Evolutionary conservation across 2,797 vertebrate species (phyloP).

Genomic region (Paramormyrops hopkinsi): DNA sequence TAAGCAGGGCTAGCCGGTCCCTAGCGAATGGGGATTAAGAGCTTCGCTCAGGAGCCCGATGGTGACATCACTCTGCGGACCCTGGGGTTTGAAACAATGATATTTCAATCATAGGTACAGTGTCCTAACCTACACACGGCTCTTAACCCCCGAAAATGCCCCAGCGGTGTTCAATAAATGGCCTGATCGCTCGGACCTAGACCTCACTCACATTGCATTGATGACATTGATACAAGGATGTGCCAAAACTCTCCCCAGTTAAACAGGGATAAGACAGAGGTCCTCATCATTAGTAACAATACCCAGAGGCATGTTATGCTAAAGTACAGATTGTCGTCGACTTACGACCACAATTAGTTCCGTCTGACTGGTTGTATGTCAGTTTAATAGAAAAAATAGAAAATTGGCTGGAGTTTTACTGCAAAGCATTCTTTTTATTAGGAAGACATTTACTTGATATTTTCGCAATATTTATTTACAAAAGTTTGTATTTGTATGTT

Average conservation of each 20-base stretch:
- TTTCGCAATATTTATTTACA: no score
- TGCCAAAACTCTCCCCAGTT: background rate
- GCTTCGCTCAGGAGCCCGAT: background rate
- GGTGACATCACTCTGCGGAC: background rate
- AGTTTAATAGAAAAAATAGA: no score
- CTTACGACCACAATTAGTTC: no score
- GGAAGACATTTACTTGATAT: no score
- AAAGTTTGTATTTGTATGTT: no score
- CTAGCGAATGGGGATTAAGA: background rate
- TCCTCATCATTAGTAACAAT: background rate
- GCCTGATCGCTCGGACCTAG: background rate
- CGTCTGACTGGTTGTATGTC: no score
- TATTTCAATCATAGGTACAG: background rate
- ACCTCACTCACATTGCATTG: background rate
- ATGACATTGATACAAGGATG: background rate
- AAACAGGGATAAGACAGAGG: background rate
- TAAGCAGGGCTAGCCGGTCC: background rate
- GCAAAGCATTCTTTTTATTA: no score
- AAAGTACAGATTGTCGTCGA: background rate
- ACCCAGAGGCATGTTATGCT: background rate
- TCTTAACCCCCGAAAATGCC: background rate
- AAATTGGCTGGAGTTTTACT: no score
- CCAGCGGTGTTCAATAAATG: background rate
- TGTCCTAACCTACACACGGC: background rate
- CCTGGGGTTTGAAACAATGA: background rate